phyloP scores from a whole-genome alignment of 2,113 vertebrate genomes.

The Scopus umbretta region DNA sequence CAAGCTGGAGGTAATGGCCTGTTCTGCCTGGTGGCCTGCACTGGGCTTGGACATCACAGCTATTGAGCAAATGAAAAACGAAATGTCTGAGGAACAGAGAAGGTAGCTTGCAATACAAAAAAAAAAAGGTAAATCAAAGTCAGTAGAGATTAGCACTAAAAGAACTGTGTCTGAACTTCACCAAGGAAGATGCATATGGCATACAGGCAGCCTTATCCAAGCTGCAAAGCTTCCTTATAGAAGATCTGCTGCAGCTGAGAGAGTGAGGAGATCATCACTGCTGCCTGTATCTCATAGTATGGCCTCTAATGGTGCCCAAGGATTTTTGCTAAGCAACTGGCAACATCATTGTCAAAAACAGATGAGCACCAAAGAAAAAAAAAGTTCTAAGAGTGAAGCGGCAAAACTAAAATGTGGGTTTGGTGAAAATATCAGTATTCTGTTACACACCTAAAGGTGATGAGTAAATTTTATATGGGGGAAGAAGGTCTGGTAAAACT shows the following conservation, averaged over 20 bases:
- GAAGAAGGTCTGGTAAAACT: background rate
- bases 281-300: background rate
- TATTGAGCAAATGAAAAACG: background rate
- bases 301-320: background rate
- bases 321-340: background rate
- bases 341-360: background rate
- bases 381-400: background rate
- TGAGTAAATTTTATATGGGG: background rate
- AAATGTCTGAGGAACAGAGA: background rate
- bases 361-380: background rate
- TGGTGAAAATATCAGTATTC: background rate
- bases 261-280: background rate
- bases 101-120: background rate
- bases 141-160: background rate
- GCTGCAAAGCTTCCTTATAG: background rate
- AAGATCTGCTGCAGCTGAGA: background rate
- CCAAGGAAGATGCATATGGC: background rate
- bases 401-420: background rate
- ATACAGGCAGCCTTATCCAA: background rate
- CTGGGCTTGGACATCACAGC: background rate
- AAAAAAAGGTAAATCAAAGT: background rate
- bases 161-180: background rate
- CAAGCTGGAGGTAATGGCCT: background rate
- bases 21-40: background rate
- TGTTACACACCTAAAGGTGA: background rate